Base-by-base conservation (phyloP, 92 coral and sea anemone genomes). In the Zoanthus sansibaricus region DNA sequence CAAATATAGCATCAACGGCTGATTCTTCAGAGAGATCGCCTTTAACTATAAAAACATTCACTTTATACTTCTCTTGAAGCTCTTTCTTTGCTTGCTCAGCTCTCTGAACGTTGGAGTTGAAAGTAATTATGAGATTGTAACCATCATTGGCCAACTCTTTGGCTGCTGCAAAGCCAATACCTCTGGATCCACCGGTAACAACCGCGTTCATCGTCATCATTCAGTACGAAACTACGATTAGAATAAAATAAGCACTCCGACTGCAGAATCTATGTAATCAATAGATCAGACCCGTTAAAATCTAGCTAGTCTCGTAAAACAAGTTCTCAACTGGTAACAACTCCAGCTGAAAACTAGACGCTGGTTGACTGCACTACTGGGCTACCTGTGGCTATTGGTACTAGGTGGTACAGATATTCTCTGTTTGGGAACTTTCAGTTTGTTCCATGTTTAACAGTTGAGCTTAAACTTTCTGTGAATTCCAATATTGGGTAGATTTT, bases 101-200 rank as follows among this genome's bases (percentile, higher is more conserved):
- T 47, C 93, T 91, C 68, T 89, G 92, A 25, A 88, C 88, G 88
- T 94, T 94, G 11, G 96, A 91, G 84, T 94, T 94, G 93, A 72
- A 94, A 9, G 96, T 94, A 18, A 94, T 83, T 44, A 94, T 94
- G 11, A 94, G 86, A 2, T 92, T 89, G 71, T 94, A 94, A 54
- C 96, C 96, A 0, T 92, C 90, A 12, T 80, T 94, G 0, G 93
- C 93, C 25, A 94, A 64, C 58, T 89, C 94, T 8, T 89, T 89
- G 6, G 96, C 96, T 0, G 89, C 82, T 55, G 90, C 91, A 70
- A 92, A 83, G 1, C 96, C 96, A 48, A 94, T 86, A 11, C 96
- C 94, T n/a, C 96, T 58, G n/a, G 96, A 92, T 3, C 96, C 96
- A 0, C 96, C 94, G 18, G 96, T 94, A 58, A 94, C 90, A 10